Conservation (phyloP, 2,797 vertebrate species). For the Anas bahamensis region DNA sequence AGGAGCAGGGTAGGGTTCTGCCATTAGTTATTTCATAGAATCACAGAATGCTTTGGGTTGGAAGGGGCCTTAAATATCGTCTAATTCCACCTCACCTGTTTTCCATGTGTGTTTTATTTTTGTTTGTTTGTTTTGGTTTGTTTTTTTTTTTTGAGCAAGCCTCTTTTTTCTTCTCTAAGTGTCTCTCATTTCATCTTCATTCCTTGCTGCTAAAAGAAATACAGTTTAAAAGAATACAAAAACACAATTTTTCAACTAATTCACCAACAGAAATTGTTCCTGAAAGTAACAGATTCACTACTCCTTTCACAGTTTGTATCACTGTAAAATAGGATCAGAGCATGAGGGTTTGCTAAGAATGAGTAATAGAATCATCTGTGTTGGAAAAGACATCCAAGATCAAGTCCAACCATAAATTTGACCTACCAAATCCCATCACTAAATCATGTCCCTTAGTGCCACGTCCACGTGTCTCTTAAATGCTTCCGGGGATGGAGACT, state of each 20-base stretch:
- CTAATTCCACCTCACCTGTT: too few species aligned
- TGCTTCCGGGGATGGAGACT: background rate
- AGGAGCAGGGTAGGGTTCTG: background rate
- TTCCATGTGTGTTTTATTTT: too few species aligned
- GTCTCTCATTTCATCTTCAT: background rate
- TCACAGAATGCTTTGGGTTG: too few species aligned
- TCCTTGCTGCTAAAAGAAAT: background rate
- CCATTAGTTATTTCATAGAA: background rate
- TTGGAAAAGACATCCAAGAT: background rate
- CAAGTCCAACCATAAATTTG: background rate
- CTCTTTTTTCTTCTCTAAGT: background rate
- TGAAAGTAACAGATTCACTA: background rate
- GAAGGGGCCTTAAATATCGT: too few species aligned
- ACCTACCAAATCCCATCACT: background rate
- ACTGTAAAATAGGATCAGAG: background rate
- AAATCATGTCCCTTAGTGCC: background rate
- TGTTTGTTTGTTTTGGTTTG: too few species aligned
- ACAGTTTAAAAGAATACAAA: background rate
- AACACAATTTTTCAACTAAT: background rate
- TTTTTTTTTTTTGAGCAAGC: background rate
- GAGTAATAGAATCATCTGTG: background rate
- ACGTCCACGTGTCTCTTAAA: too few species aligned
- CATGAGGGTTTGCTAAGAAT: background rate
- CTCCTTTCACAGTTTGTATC: background rate
- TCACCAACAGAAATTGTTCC: background rate